phyloP scores from a whole-genome alignment of 2,113 vertebrate genomes.

The Triplophysa siluroides region DNA sequence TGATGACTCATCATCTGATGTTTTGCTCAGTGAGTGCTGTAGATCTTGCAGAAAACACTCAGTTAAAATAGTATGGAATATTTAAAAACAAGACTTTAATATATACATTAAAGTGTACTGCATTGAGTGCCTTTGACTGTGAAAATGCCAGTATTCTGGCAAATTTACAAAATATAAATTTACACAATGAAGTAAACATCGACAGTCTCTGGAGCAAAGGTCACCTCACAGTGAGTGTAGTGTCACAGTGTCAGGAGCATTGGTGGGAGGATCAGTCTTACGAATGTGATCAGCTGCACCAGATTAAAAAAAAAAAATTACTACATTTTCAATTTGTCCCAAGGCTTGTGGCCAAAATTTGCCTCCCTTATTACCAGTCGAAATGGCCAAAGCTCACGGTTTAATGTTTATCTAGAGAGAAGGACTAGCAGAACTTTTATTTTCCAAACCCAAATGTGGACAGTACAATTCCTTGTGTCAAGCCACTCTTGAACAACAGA shows the following conservation, averaged over 20 bases:
- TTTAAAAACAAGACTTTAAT: background rate
- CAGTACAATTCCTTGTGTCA: too few relatives aligned
- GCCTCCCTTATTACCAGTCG: too few relatives aligned
- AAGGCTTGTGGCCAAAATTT: too few relatives aligned
- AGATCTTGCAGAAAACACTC: background rate
- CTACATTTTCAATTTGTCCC: background rate
- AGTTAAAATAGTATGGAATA: background rate
- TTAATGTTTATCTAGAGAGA: too few relatives aligned
- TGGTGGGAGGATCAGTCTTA: background rate
- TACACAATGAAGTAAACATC: slow-evolving; percentile 3
- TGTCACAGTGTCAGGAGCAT: background rate
- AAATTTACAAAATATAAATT: too few relatives aligned
- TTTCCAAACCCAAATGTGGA: too few relatives aligned
- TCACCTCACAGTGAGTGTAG: background rate
- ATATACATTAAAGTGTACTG: too few relatives aligned
- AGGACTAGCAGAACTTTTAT: too few relatives aligned
- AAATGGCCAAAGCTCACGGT: too few relatives aligned
- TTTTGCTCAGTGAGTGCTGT: background rate
- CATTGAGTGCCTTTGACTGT: too few relatives aligned
- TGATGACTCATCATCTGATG: background rate
- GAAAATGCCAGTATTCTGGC: too few relatives aligned
- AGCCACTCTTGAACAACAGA: too few relatives aligned
- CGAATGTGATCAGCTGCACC: slow-evolving; percentile 1
- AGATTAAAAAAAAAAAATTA: background rate
- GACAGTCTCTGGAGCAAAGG: background rate